Evolutionary conservation across 2,888 invertebrate genomes (phyloP).

Genomic region (Tinea semifulvella): DNA sequence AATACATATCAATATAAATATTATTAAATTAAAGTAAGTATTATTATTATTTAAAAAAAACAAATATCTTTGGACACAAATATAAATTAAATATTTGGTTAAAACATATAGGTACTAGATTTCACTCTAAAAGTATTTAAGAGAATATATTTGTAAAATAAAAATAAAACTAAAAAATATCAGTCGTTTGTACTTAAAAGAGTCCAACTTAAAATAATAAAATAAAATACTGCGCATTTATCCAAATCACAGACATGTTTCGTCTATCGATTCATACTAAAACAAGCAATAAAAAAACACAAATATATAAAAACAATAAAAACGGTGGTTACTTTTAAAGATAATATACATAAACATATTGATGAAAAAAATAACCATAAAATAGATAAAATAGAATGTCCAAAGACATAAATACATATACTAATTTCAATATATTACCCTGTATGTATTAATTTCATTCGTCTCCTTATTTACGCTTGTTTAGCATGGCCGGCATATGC

Average conservation of each 20-base stretch:
- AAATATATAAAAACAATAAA: conserved; percentile 17
- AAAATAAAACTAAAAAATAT: conserved; percentile 23
- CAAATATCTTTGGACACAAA: conserved; percentile 52
- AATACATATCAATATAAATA: conserved; percentile 20
- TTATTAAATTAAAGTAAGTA: conserved; percentile 20
- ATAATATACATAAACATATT: neutral
- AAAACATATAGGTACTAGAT: conserved; percentile 22
- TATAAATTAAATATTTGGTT: conserved; percentile 34
- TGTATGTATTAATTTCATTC: conserved; percentile 14
- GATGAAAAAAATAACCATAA: conserved; percentile 23
- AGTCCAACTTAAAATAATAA: conserved; percentile 22
- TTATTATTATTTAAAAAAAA: neutral
- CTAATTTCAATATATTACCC: conserved; percentile 14
- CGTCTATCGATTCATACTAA: neutral
- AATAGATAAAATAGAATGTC: conserved; percentile 16
- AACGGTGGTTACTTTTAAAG: conserved; percentile 31
- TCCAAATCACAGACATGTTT: conserved; percentile 11
- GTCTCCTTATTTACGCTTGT: conserved; percentile 36
- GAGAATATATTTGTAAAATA: conserved; percentile 20
- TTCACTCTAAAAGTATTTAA: conserved; percentile 17
- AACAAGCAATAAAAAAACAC: neutral
- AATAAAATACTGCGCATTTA: conserved; percentile 20
- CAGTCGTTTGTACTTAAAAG: conserved; percentile 29
- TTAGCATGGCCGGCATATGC: conserved; percentile 74
- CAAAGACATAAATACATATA: conserved; percentile 10